These are phyloP conservation scores for Cariama cristata DNA, from an alignment of 2,113 vertebrate genomes.

Conservation along the genomic window DNA sequence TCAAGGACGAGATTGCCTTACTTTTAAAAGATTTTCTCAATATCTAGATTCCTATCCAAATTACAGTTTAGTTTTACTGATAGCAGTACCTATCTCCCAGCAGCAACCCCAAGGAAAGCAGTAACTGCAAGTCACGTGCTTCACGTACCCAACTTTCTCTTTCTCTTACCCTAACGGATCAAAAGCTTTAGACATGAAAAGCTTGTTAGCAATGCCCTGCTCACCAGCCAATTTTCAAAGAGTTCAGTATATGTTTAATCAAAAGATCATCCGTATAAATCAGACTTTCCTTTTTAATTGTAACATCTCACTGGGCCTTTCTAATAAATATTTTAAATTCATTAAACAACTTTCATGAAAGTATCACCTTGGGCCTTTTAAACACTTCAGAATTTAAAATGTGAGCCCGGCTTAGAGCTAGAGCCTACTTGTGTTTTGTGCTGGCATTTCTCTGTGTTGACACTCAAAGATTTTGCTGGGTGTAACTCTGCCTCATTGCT, in stretches of 20 bases:
- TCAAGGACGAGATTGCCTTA: not conserved
- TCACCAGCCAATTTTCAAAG: not conserved
- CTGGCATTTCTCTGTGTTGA: not conserved
- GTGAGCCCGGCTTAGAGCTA: not conserved
- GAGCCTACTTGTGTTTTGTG: not conserved
- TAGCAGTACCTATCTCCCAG: not conserved
- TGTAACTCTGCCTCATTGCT: not conserved
- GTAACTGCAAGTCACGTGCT: not conserved
- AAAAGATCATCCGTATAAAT: not conserved
- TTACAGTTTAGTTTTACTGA: not conserved
- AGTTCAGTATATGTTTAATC: not conserved
- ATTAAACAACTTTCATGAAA: not conserved
- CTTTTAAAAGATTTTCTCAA: not conserved
- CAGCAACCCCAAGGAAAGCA: not conserved
- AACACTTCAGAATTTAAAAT: not conserved
- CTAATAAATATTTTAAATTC: constrained; percentile 42
- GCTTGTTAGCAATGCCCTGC: not conserved
- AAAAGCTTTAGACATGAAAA: not conserved
- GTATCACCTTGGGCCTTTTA: not conserved
- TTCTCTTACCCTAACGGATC: not conserved
- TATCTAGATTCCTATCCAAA: not conserved
- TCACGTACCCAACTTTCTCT: not conserved
- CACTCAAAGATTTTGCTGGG: not conserved
- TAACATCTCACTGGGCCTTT: not conserved
- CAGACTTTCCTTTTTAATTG: not conserved